Evolutionary conservation across 2,888 invertebrate species (phyloP), one percentile per base, ranked within the genome.

Genomic region (Phymatocera aterrima): DNA sequence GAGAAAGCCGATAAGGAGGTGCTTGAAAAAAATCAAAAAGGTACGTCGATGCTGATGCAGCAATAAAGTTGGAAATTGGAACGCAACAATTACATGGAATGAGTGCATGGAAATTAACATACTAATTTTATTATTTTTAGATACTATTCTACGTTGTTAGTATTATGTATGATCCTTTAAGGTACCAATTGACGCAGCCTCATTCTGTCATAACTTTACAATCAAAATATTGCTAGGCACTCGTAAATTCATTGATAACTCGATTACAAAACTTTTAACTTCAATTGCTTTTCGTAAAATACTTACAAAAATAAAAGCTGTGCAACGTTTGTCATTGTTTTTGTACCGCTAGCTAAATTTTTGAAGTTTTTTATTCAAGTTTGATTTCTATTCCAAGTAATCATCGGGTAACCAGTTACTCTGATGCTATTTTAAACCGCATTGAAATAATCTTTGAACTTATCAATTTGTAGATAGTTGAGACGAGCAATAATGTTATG

Each of bases 1-100:
- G 89, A 90, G 82, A 90, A 90, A 78, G 89, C 89, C 40, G 89
- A 90, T 34, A 89, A 88, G 79, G 89, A 90, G 80, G 83, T 88
- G 54, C 85, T 88, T n/a, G 89, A 90, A 78, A 89, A 90, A 82
- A 84, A 87, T 81, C 89, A 89, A 83, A 84, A 86, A 72, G 88
- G 90, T 89, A 82, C 86, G 83, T 81, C 72, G 72, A 72, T 72
- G 72, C 28, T 31, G 37, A 37, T 64, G 37, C 34, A 64, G 37
- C n/a, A 37, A 64, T 28, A 12, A 12, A 6, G 46, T 68, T 46
- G 43, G 43, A 24, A n/a, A n/a, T n/a, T n/a, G 43, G 68, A 34
- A 68, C 21, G 8, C 40, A 24, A 21, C 15, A 46, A 68, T 43
- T 28, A 43, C 43, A 46, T 46, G 68, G 68, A 31, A 72, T 72